These are phyloP conservation scores for Lithophane semibrunnea DNA, from an alignment of 2,888 invertebrate genomes.

Conservation along the genomic window DNA sequence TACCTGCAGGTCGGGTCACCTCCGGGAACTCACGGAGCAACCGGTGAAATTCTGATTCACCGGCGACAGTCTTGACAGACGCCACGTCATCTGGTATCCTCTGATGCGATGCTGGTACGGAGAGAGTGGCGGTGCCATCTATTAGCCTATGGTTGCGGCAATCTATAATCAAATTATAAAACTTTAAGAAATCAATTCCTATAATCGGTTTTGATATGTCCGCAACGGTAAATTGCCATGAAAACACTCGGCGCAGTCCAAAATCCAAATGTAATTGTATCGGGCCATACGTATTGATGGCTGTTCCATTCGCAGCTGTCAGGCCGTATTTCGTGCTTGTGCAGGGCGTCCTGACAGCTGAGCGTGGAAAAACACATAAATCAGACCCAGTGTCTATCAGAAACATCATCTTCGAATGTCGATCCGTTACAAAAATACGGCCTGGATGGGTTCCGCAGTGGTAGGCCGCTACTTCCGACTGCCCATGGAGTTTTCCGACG, in stretches of 20 bases:
- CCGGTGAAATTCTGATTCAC: conserved; percentile 10
- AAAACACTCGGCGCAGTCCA: conserved; percentile 8
- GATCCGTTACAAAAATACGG: too few species aligned
- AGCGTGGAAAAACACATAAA: conserved; percentile 5
- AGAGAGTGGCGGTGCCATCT: background rate
- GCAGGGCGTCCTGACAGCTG: background rate
- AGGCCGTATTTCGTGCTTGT: conserved; percentile 7
- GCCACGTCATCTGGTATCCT: conserved; percentile 6
- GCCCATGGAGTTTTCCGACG: conserved; percentile 11
- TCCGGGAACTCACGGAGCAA: conserved; percentile 2
- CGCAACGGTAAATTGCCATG: conserved; percentile 3
- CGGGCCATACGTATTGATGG: conserved; percentile 1
- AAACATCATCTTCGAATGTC: background rate
- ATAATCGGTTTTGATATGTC: conserved; percentile 13
- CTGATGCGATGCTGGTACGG: background rate
- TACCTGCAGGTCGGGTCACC: too few species aligned
- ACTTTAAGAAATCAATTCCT: conserved; percentile 5
- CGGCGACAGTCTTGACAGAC: conserved; percentile 13
- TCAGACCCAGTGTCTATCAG: background rate
- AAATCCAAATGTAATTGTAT: conserved; percentile 6
- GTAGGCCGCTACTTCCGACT: background rate
- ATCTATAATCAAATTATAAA: conserved; percentile 13
- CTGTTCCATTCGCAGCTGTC: conserved; percentile 4
- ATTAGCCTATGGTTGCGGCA: conserved; percentile 5
- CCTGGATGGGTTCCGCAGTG: too few species aligned